A percentile compares a stretch with the other conserved stretches of the same genome.
phyloP scores from a whole-genome alignment of 2,797 vertebrate genomes.

The Gadopsis bispinosus region DNA sequence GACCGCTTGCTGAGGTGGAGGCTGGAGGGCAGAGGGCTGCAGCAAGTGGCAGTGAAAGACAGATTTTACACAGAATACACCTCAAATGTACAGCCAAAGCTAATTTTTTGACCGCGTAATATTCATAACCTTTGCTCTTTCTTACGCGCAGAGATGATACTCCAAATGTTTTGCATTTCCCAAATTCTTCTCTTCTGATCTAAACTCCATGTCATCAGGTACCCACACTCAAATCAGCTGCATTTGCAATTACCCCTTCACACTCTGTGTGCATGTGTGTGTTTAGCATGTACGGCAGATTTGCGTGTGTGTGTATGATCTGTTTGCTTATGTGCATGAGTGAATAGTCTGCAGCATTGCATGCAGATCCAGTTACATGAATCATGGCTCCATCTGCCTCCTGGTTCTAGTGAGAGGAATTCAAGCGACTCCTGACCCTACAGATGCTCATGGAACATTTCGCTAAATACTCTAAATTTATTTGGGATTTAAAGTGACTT shows the following conservation, averaged over 20 bases:
- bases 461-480: slow-evolving; percentile 47
- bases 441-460: slow-evolving; percentile 65
- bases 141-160: not conserved
- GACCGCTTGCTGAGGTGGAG: slow-evolving; percentile 55
- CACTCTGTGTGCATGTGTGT: slow-evolving; percentile 34
- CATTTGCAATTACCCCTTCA: slow-evolving; percentile 43
- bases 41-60: slow-evolving; percentile 35
- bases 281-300: slow-evolving; percentile 43
- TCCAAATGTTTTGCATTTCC: not conserved
- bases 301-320: slow-evolving; percentile 46
- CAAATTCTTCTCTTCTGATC: not conserved
- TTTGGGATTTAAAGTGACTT: slow-evolving; percentile 36
- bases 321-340: slow-evolving; percentile 75
- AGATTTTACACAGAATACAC: slow-evolving; percentile 9
- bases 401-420: slow-evolving; percentile 71
- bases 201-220: slow-evolving; percentile 12
- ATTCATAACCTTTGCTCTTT: slow-evolving; percentile 6
- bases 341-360: slow-evolving; percentile 69
- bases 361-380: slow-evolving; percentile 66
- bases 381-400: slow-evolving; percentile 75
- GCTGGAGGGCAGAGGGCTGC: slow-evolving; percentile 62
- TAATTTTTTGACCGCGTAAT: not conserved
- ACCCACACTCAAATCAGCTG: slow-evolving; percentile 30
- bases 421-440: slow-evolving; percentile 67
- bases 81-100: not conserved